These are phyloP conservation scores for Dynastes hyllus DNA, from an alignment of 2,888 invertebrate genomes.

Conservation along the genomic window DNA sequence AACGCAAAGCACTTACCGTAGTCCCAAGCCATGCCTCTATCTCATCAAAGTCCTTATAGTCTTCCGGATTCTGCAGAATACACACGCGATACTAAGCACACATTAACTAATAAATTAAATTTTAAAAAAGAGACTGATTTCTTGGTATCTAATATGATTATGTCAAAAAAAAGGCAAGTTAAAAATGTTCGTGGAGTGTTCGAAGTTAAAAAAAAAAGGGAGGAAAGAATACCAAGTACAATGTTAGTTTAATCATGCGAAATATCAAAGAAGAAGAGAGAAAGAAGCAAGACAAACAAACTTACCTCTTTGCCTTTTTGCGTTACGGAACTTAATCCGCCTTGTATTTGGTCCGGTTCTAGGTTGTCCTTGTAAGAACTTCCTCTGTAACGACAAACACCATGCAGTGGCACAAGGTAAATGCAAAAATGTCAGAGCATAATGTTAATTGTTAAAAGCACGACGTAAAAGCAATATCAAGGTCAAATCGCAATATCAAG, in stretches of 20 bases:
- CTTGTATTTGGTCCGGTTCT: conserved; percentile 72
- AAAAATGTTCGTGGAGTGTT: background rate
- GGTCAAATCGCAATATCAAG: too few species aligned
- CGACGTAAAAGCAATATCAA: too few species aligned
- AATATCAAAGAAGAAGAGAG: too few species aligned
- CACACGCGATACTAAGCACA: conserved; percentile 64
- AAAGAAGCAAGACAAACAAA: background rate
- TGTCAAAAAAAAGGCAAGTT: background rate
- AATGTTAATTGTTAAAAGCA: too few species aligned
- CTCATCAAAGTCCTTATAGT: conserved; percentile 90
- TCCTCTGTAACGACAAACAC: conserved; percentile 66
- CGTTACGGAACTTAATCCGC: conserved; percentile 71
- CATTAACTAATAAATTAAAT: conserved; percentile 66
- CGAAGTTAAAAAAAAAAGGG: background rate
- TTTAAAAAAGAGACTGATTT: conserved; percentile 51
- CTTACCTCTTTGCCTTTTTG: conserved; percentile 59
- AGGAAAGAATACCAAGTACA: conserved; percentile 9
- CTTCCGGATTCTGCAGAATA: conserved; percentile 75
- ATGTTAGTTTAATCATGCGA: conserved; percentile 21
- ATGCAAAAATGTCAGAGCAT: too few species aligned
- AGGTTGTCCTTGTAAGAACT: conserved; percentile 78
- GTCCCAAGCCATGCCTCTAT: conserved; percentile 95
- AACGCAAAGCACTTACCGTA: conserved; percentile 79
- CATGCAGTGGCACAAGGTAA: too few species aligned
- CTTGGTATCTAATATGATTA: background rate